phyloP scores from a whole-genome alignment of 2,888 invertebrate species.

The Tholera decimalis region DNA sequence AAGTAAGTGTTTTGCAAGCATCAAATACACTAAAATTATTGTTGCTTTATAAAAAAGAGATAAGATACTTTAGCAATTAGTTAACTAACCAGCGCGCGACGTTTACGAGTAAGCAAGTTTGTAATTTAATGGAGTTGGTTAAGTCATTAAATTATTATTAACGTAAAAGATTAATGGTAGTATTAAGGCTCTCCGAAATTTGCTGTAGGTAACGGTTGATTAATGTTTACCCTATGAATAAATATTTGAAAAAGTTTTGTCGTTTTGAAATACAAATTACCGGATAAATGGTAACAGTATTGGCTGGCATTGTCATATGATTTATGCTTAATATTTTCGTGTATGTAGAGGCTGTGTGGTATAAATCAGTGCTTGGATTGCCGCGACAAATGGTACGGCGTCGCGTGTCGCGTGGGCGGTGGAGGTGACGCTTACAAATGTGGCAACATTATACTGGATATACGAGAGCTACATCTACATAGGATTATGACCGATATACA shows the following conservation, averaged over 20 bases:
- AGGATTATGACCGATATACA: constrained; percentile 6
- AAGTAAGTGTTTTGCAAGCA: constrained; percentile 23
- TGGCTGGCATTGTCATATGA: constrained; percentile 6
- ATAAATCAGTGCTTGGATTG: constrained; percentile 48
- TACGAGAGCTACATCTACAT: constrained; percentile 16
- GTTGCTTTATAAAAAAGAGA: constrained; percentile 59
- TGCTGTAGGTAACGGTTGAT: constrained; percentile 60
- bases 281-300: constrained; percentile 11
- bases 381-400: constrained; percentile 47
- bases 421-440: constrained; percentile 50
- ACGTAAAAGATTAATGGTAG: constrained; percentile 70
- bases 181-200: constrained; percentile 65
- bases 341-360: not conserved
- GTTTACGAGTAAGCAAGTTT: constrained; percentile 72
- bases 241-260: constrained; percentile 63
- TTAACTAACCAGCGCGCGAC: constrained; percentile 65
- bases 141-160: constrained; percentile 77
- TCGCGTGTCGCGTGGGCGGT: constrained; percentile 45
- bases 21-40: constrained; percentile 44
- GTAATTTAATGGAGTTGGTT: constrained; percentile 75
- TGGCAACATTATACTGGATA: constrained; percentile 37
- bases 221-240: constrained; percentile 62
- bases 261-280: constrained; percentile 18
- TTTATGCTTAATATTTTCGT: constrained; percentile 16
- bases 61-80: constrained; percentile 65